Evolutionary conservation across 2,113 vertebrate species (phyloP).

Genomic region (Rhizomys pruinosus): DNA sequence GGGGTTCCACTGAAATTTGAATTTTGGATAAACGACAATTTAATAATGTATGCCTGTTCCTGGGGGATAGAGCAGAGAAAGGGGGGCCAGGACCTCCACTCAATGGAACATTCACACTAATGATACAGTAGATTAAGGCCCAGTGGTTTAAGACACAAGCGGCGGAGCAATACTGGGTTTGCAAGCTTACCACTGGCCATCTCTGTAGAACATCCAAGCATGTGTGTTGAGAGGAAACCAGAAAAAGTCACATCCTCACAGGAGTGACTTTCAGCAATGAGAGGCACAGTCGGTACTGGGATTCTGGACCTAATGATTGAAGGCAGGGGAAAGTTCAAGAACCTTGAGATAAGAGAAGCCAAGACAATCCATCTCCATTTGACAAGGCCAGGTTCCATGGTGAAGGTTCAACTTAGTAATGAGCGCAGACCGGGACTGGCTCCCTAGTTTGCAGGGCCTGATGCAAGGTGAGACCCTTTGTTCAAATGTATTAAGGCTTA

Average conservation of each 20-base stretch:
- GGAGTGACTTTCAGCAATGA: rapidly evolving
- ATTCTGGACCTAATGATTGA: too few relatives aligned
- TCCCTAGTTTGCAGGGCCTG: neutral
- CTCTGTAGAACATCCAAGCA: neutral
- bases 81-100: neutral
- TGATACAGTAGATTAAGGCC: neutral
- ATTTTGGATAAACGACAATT: neutral
- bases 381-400: neutral
- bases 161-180: neutral
- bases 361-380: neutral
- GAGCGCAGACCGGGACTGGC: neutral
- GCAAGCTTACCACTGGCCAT: neutral
- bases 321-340: too few relatives aligned
- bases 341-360: neutral
- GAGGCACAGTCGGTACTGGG: rapidly evolving
- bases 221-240: neutral
- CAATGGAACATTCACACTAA: neutral
- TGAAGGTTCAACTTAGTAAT: neutral
- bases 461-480: neutral
- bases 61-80: neutral
- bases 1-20: neutral
- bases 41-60: neutral
- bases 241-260: neutral
- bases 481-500: neutral
- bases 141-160: neutral